Evolutionary conservation across 2,888 invertebrate genomes (phyloP), one percentile per base, ranked within the genome.

Genomic region (Drosophila subquinaria): DNA sequence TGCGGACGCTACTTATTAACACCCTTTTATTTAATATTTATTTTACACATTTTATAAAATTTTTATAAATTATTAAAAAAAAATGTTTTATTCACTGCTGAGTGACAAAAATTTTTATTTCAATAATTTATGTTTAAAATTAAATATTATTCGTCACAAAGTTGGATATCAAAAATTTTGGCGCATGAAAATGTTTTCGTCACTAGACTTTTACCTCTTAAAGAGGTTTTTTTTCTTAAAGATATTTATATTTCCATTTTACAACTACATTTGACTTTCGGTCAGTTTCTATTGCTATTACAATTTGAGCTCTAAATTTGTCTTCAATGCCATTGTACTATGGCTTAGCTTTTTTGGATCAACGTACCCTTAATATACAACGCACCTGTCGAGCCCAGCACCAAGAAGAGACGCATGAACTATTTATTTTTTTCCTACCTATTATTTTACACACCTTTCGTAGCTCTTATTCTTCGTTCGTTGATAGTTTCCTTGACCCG

Each of bases 401-500:
- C 53, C 17, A 36, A 35, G 35, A 40, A 42, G 35, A 52, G 17
- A 55, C 53, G 67, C 50, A 38, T 62, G 50, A 40, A 63, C 59
- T 79, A 79, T 76, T 74, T 79, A 76, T 61, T 76, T 50, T 17
- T 33, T 43, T 8, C n/a, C 33, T 42, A 35, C 17, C 53, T 47
- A 11, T 36, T 23, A n/a, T 52, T 73, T 63, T 11, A 40, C 40
- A 45, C 8, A 33, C 43, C 55, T 17, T 43, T 60, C 15, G 23
- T 17, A 15, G 33, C 11, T 43, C 33, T 15, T 57, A 8, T 43
- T 59, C 10, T 63, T 51, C 33, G 53, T 68, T 61, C 8, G 63
- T 80, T 66, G 67, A 71, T 64, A 67, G 56, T 76, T 90, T 90
- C 87, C 90, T 90, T 89, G 89, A 83, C 89, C 90, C 73, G 67